Evolutionary conservation across 2,888 invertebrate species (phyloP).

Genomic region (Drosophila multiciliata): DNA sequence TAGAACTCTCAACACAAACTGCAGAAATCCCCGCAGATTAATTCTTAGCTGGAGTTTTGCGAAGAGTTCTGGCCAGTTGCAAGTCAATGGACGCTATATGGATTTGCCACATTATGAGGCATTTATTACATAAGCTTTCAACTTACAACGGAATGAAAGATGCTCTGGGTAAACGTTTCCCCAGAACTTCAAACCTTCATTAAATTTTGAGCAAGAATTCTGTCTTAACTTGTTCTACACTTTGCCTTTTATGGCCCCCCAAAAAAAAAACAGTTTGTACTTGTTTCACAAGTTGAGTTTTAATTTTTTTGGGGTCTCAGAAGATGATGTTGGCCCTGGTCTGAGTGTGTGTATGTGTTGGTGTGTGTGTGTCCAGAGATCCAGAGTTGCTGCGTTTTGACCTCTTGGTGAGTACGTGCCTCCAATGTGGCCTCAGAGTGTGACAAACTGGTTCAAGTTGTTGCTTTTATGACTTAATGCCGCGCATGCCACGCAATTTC

Average conservation of each 20-base stretch:
- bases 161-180: constrained; percentile 56
- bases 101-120: constrained; percentile 16
- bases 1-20: not conserved
- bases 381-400: constrained; percentile 67
- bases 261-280: constrained; percentile 9
- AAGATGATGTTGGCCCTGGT: constrained; percentile 24
- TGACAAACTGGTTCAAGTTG: constrained; percentile 80
- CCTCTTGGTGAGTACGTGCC: constrained; percentile 78
- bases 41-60: not conserved
- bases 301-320: constrained; percentile 49
- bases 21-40: not conserved
- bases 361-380: constrained; percentile 57
- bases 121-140: constrained; percentile 41
- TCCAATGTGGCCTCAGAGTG: constrained; percentile 79
- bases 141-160: constrained; percentile 22
- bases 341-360: not conserved
- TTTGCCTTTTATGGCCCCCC: constrained; percentile 72
- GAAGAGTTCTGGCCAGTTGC: too few relatives aligned
- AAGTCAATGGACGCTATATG: constrained; percentile 50
- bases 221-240: constrained; percentile 74
- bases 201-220: constrained; percentile 73
- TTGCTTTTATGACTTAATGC: constrained; percentile 78
- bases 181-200: constrained; percentile 69
- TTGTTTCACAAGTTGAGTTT: constrained; percentile 46
- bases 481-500: constrained; percentile 79